Conservation (phyloP, 2,113 vertebrate species). For the Xenopus tropicalis region UCB_Xtro_10.0 CM004444.2:95445501-95446000, state of each 20-base stretch:
- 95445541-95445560: no score
- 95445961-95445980: no score
- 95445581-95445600: no score
- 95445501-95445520: no score
- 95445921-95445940: no score
- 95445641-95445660: neutral
- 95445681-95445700: slow-evolving; percentile 14
- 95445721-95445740: slow-evolving; percentile 7
- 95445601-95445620: no score
- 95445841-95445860: neutral
- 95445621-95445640: no score
- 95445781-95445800: slow-evolving; percentile 10
- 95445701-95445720: neutral
- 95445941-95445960: no score
- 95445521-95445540: no score
- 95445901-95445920: no score
- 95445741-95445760: neutral
- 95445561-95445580: no score
- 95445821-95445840: neutral
- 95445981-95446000: no score
- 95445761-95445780: slow-evolving; percentile 3
- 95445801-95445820: neutral
- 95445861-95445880: neutral
- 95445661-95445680: neutral
- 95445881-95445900: neutral